Base-by-base conservation (phyloP, 1,140 invertebrate genomes). In the Drosophila truncata region DNA sequence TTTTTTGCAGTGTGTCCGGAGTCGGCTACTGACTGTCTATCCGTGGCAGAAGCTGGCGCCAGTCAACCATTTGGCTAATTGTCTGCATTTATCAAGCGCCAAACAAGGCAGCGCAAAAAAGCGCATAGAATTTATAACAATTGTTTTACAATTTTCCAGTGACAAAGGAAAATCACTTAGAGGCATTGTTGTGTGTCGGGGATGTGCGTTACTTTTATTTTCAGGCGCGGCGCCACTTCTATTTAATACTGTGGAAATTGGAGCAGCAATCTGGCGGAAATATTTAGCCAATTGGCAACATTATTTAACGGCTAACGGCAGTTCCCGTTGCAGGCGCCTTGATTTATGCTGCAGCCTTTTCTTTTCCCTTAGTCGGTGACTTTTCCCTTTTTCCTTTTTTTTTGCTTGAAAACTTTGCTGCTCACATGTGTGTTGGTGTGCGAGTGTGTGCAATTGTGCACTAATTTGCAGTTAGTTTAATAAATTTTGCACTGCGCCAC, bases 401-500 rank as follows among this genome's bases (percentile, higher is more conserved):
- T 31, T 27, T 31, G 25, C 54, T 39, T 5, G 4, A 27, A 71
- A 71, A 59, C n/a, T 64, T 64, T 65, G 16, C 13, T 13, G 55
- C 52, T 85, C 78, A 39, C 52, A 72, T 78, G 55, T 62, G 67
- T 61, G 60, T 71, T 39, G 44, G 52, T 65, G 55, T 58, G 59
- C 59, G 58, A 31, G 61, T 63, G 61, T 76, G 42, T 71, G 81
- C 55, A 72, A 60, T 73, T 78, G 55, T 84, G 81, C 77, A 84
- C 82, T 81, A 87, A 87, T 87, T 87, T 87, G 83, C 79, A 80
- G 83, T 86, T 79, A 74, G 79, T 82, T 86, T 86, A 86, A 86
- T 82, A 87, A 82, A 86, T 86, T 85, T 76, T 75, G 41, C 62
- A 72, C 58, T 82, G 83, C 82, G 55, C 64, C 66, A 79, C 78